Percentiles rank a stretch among this genome's conserved stretches.
Conservation (phyloP, 2,797 vertebrate species). For the Spinus pinus region DNA sequence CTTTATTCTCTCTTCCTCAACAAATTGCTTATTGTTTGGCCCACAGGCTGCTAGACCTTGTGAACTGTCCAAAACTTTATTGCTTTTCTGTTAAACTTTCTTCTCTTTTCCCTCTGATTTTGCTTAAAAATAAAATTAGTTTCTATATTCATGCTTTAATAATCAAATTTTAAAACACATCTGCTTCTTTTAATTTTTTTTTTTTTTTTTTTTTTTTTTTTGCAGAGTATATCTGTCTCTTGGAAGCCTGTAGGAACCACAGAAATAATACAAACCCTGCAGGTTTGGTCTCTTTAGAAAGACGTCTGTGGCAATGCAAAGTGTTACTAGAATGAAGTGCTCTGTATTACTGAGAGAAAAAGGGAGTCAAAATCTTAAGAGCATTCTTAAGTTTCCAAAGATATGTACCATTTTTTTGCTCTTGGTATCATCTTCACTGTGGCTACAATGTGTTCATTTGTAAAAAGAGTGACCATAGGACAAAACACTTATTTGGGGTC, state of each 20-base stretch:
- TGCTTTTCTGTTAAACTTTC: not conserved
- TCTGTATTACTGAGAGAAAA: not conserved
- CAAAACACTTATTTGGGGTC: not conserved
- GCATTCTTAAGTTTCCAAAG: not conserved
- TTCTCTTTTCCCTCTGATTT: not conserved
- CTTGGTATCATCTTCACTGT: not conserved
- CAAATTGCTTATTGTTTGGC: conserved; percentile 59
- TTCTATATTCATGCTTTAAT: not conserved
- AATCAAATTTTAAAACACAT: not conserved
- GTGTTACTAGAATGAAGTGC: not conserved
- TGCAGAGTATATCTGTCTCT: not conserved
- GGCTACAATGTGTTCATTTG: accelerated
- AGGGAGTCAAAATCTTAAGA: not conserved
- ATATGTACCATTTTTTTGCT: not conserved
- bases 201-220: not conserved
- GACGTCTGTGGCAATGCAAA: not conserved
- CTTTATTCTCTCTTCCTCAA: conserved; percentile 59
- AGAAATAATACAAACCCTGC: not conserved
- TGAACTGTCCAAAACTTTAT: conserved; percentile 40
- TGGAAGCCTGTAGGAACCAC: not conserved
- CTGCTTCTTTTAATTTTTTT: not conserved
- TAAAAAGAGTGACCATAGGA: not conserved
- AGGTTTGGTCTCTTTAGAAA: not conserved
- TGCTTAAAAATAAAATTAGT: not conserved
- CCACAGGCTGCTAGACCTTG: conserved; percentile 36